phyloP scores from a whole-genome alignment of 2,797 vertebrate species.

The Luscinia megarhynchos region DNA sequence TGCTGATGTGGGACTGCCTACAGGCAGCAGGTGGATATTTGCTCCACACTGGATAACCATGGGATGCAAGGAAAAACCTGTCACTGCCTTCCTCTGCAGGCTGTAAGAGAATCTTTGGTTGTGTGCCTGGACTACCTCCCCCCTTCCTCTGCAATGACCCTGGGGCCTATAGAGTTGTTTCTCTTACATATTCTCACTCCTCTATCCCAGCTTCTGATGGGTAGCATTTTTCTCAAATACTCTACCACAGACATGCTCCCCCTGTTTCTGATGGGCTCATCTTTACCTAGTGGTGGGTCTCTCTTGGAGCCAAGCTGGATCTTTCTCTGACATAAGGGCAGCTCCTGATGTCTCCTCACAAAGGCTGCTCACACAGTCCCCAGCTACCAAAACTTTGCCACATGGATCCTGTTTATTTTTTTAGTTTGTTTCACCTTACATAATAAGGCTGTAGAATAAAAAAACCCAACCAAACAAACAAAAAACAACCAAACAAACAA shows the following conservation, averaged over 20 bases:
- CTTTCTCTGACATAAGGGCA: not conserved
- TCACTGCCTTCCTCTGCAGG: not conserved
- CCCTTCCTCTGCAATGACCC: not conserved
- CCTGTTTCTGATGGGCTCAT: not conserved
- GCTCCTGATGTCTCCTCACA: not conserved
- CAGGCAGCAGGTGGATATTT: not conserved
- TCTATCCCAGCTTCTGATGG: not conserved
- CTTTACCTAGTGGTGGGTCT: not conserved
- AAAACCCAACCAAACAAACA: not conserved
- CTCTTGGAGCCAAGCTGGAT: not conserved
- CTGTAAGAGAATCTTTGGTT: not conserved
- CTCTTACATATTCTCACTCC: not conserved
- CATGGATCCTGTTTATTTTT: not conserved
- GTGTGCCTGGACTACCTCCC: not conserved
- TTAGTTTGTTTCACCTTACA: not conserved
- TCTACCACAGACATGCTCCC: not conserved
- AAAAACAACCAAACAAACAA: not conserved
- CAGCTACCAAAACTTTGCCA: not conserved
- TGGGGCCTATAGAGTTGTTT: not conserved
- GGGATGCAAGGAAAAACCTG: not conserved
- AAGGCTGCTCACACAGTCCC: not conserved
- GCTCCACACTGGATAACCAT: not conserved
- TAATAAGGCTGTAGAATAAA: not conserved
- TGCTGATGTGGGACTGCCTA: fast-evolving
- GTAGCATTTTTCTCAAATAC: not conserved